Conservation (phyloP, 2,888 invertebrate genomes). For the Hypercompe scribonia region DNA sequence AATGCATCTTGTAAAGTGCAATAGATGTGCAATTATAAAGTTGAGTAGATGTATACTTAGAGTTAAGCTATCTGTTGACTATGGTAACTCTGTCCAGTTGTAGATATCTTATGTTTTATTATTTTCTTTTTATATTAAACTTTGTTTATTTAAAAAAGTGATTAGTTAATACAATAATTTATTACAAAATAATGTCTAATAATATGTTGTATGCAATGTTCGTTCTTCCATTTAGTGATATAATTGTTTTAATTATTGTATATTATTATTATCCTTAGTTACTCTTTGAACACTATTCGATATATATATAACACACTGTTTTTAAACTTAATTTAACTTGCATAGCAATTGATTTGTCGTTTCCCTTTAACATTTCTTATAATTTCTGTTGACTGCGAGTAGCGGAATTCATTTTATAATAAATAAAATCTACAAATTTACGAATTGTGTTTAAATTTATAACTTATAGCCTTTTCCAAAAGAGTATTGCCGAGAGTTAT, state of each 20-base stretch:
- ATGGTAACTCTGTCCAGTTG: slow-evolving; percentile 78
- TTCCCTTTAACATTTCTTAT: slow-evolving; percentile 64
- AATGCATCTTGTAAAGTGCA: slow-evolving; percentile 86
- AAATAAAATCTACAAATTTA: slow-evolving; percentile 79
- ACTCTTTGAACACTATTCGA: slow-evolving; percentile 49
- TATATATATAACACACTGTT: slow-evolving; percentile 27
- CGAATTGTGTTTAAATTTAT: slow-evolving; percentile 41
- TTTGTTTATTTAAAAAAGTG: slow-evolving; percentile 20
- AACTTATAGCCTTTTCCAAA: not conserved
- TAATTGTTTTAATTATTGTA: slow-evolving; percentile 5
- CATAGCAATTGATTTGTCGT: slow-evolving; percentile 70
- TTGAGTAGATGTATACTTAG: slow-evolving; percentile 84
- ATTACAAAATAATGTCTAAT: not conserved
- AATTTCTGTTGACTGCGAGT: slow-evolving; percentile 73
- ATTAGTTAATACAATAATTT: not conserved
- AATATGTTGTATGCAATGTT: slow-evolving; percentile 14
- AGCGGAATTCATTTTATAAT: slow-evolving; percentile 77
- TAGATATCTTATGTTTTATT: slow-evolving; percentile 68
- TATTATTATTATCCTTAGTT: slow-evolving; percentile 19
- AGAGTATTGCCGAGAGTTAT: not conserved
- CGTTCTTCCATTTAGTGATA: slow-evolving; percentile 26
- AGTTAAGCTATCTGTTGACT: slow-evolving; percentile 74
- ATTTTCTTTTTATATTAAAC: slow-evolving; percentile 35
- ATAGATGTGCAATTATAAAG: slow-evolving; percentile 84
- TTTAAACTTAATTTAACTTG: slow-evolving; percentile 61